Conservation (phyloP, 2,113 vertebrate genomes). For the Holacanthus passer region DNA sequence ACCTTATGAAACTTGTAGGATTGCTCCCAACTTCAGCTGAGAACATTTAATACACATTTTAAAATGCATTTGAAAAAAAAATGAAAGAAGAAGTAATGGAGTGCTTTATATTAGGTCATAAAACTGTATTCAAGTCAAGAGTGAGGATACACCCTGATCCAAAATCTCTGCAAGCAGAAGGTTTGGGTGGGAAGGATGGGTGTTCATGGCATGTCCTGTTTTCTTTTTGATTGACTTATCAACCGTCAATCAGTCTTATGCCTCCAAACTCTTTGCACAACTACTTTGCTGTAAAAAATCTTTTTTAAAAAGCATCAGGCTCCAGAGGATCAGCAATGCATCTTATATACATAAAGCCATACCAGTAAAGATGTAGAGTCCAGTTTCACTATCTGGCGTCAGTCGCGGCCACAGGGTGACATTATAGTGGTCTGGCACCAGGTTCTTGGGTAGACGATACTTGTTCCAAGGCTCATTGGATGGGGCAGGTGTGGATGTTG, state of each 20-base stretch:
- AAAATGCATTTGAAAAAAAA: neutral
- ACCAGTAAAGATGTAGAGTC: conserved; percentile 88
- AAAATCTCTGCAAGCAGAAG: neutral
- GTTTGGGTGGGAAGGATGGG: neutral
- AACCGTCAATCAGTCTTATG: neutral
- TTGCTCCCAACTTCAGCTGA: neutral
- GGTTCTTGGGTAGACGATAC: conserved; percentile 84
- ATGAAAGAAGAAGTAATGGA: neutral
- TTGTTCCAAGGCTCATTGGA: conserved; percentile 81
- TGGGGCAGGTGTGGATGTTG: conserved; percentile 44
- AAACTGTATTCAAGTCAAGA: neutral
- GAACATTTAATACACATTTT: neutral
- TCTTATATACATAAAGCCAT: neutral
- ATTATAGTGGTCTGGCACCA: conserved; percentile 83
- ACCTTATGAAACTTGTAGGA: neutral
- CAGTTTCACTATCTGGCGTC: fast-evolving
- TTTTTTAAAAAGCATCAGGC: neutral
- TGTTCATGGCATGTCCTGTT: neutral
- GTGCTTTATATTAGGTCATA: neutral
- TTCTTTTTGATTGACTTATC: neutral
- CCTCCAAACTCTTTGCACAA: neutral
- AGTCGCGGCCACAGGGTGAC: conserved; percentile 88
- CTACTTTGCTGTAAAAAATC: neutral
- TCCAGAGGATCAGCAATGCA: neutral
- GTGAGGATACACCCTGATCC: neutral